Percentiles rank a stretch among this genome's conserved stretches.
phyloP scores from a whole-genome alignment of 2,113 vertebrate species.

The Rostratula benghalensis region DNA sequence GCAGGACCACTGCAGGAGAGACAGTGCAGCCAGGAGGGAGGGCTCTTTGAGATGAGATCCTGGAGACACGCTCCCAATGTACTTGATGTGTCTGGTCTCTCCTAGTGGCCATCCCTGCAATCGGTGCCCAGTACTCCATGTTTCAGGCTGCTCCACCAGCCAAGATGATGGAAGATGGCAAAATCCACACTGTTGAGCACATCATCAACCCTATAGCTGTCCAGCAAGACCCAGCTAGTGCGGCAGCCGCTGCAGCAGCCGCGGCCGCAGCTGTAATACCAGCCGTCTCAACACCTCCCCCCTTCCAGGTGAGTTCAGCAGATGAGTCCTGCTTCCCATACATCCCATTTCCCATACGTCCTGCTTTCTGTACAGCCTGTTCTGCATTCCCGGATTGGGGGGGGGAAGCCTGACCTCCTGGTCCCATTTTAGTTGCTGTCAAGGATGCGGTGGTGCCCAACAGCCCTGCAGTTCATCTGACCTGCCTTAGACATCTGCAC shows the following conservation, averaged over 20 bases:
- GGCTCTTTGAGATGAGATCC: neutral
- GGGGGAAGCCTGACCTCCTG: neutral
- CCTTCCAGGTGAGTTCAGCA: conserved; percentile 86
- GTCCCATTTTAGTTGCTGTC: neutral
- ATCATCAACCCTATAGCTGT: conserved; percentile 92
- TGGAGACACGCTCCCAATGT: neutral
- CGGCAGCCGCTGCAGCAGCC: conserved; percentile 62
- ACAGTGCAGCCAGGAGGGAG: accelerated
- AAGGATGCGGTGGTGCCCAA: neutral
- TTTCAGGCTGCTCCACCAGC: conserved; percentile 85
- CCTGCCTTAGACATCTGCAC: neutral
- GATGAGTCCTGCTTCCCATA: neutral
- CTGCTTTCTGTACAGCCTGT: neutral
- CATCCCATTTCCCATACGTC: neutral
- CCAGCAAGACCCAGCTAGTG: conserved; percentile 85
- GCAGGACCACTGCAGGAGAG: neutral
- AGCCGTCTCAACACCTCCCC: conserved; percentile 91
- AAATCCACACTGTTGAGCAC: conserved; percentile 92
- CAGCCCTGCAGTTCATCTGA: neutral
- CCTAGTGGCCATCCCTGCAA: conserved; percentile 88
- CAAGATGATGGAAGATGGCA: conserved; percentile 95
- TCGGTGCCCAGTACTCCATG: conserved; percentile 91
- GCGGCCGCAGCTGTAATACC: conserved; percentile 80
- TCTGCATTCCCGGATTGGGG: neutral
- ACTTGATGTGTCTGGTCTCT: conserved; percentile 31